Base-by-base conservation (phyloP, 2,797 vertebrate genomes). In the Odontamblyopus rebecca region DNA sequence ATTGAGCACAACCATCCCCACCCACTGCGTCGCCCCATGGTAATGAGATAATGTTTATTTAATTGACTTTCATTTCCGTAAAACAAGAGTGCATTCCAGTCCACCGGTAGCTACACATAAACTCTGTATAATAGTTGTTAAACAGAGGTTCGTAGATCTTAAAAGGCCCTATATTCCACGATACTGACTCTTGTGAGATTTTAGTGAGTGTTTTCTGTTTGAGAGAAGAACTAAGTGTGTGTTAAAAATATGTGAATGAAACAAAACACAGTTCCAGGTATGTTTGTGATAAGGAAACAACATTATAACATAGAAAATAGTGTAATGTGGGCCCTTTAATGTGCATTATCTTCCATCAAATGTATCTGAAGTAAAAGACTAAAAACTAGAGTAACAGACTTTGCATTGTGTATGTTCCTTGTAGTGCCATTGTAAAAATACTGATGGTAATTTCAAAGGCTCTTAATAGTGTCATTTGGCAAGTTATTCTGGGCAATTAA, bases 401-500 rank as follows among this genome's bases (percentile, higher is more conserved):
- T 26, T 56, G 9, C n/a, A 56, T 8, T 11, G 2, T 6, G 51
- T 15, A 48, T 15, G 15, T 4, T 48, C 12, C 44, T 4, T 48
- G 44, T 15, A 48, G 0, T 48, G 44, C 5, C 44, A 5, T 48
- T 48, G 12, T 48, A 15, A 48, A 13, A 48, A 48, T 8, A 15
- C 12, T 48, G 2, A 15, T 15, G 15, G 13, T 48, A 48, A 44
- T 44, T 44, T 44, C 41, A 12, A 71, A 83, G 59, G 74, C 84
- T 75, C 71, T 69, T 2, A 70, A 29, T 59, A 29, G 69, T 70
- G 79, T 72, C 66, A 80, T 88, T 87, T 78, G 64, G 78, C 82
- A 81, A 89, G 84, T 74, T 15, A 48, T 48, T 48, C 44, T 48
- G 44, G 44, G 44, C 72, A 84, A 86, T 87, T 65, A 72, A 73